These are phyloP conservation scores for Crypturellus undulatus DNA, from an alignment of 2,113 vertebrate genomes.

Conservation along the genomic window DNA sequence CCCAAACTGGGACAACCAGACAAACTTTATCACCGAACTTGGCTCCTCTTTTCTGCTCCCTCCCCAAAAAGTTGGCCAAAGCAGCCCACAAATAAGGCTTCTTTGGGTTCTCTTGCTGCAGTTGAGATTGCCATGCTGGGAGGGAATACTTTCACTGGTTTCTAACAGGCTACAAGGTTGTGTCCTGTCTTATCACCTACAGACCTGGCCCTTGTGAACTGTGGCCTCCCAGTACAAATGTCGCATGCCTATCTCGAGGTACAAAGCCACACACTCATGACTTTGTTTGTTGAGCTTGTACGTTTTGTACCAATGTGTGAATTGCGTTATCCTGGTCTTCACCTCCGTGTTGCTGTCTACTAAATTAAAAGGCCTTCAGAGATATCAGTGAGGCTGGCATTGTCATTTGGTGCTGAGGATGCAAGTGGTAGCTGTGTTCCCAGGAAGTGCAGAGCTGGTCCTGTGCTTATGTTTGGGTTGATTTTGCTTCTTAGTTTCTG, in stretches of 20 bases:
- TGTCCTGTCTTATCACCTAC: neutral
- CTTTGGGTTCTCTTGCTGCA: neutral
- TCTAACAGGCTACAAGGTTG: neutral
- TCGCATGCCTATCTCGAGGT: neutral
- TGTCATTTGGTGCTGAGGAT: neutral
- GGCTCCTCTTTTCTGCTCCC: neutral
- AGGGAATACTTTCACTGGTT: neutral
- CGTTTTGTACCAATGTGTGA: neutral
- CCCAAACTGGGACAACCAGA: neutral
- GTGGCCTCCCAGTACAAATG: neutral
- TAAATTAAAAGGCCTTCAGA: neutral
- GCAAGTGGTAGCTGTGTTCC: neutral
- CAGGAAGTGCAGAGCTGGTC: neutral
- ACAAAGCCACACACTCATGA: neutral
- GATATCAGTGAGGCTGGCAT: neutral
- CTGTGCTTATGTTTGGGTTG: neutral
- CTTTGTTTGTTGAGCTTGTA: neutral
- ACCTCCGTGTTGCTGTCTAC: neutral
- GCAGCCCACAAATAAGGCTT: neutral
- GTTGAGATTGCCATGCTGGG: accelerated
- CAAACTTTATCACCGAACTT: neutral
- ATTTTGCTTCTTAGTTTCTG: neutral
- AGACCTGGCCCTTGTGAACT: neutral
- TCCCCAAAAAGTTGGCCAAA: neutral
- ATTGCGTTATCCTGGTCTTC: neutral